Base-by-base conservation (phyloP, 2,888 invertebrate genomes). In the Lycaena phlaeas region DNA sequence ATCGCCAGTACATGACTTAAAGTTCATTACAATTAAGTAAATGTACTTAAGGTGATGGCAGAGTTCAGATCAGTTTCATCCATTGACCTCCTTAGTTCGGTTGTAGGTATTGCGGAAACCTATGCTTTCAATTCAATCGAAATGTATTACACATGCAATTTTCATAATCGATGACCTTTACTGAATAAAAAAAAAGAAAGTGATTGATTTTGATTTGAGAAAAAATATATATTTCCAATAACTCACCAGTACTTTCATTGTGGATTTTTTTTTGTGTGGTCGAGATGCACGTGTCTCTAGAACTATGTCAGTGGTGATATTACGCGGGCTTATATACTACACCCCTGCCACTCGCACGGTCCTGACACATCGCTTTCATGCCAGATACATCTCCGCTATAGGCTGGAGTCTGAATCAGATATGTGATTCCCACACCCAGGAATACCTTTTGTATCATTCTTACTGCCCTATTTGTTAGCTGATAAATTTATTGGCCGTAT, bases 241-340 rank as follows among this genome's bases (percentile, higher is more conserved):
- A 81, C 84, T 82, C 61, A 84, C 84, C 82, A 81, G 69, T 48
- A 79, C 56, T 64, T 81, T 84, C 84, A 84, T 84, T 68, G 61
- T 78, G 65, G 63, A 64, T 51, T 40, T 38, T 55, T 50, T 48
- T 56, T 59, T 67, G 68, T 70, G 70, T 70, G 62, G 65, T 59
- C 57, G 57, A 62, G 69, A 66, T 62, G 69, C 73, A 78, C 78
- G 76, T 75, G 62, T 61, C 64, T 64, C 71, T 71, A 17, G 71
- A 78, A 82, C 81, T 84, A 75, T 82, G 82, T 74, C 73, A 70
- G 72, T 76, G 76, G 79, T 79, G 73, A 73, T 67, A 64, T 64
- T 54, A 57, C 79, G 76, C 68, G 68, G 62, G 66, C 79, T 82
- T 84, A 76, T 84, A 84, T 84, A 84, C 78, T 64, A 54, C 81